Percentiles rank a stretch among this genome's conserved stretches.
Evolutionary conservation across 1,140 invertebrate species (phyloP).

Genomic region (Rhysida immarginata): DNA sequence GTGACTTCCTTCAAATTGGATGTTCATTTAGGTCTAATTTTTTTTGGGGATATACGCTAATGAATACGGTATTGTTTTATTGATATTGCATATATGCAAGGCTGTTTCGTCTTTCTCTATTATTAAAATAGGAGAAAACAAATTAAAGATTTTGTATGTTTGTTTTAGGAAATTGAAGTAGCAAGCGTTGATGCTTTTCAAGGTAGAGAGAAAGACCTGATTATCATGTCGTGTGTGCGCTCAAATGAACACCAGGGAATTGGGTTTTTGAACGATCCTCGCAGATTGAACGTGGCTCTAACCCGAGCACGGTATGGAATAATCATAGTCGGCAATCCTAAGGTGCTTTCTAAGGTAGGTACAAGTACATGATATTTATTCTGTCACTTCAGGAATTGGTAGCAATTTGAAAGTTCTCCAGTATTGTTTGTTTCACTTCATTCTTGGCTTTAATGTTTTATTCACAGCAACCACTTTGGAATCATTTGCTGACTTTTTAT

Average conservation of each 20-base stretch:
- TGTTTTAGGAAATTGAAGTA: slow-evolving; percentile 75
- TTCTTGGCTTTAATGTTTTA: slow-evolving; percentile 1
- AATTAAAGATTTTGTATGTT: not conserved
- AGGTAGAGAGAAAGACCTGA: slow-evolving; percentile 92
- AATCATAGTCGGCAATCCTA: slow-evolving; percentile 98
- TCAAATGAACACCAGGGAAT: slow-evolving; percentile 87
- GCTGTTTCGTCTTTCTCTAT: too few relatives aligned
- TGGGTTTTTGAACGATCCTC: slow-evolving; percentile 90
- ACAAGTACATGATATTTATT: too few relatives aligned
- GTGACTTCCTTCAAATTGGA: too few relatives aligned
- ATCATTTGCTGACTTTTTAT: slow-evolving; percentile 92
- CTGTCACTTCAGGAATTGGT: not conserved
- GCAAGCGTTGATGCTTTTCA: slow-evolving; percentile 97
- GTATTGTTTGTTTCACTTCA: not conserved
- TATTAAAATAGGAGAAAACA: too few relatives aligned
- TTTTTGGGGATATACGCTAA: too few relatives aligned
- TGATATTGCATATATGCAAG: too few relatives aligned
- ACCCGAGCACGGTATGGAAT: slow-evolving; percentile 96
- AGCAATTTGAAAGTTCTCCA: not conserved
- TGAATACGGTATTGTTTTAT: not conserved
- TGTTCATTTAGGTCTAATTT: too few relatives aligned
- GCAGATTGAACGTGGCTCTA: slow-evolving; percentile 92
- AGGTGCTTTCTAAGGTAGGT: slow-evolving; percentile 77
- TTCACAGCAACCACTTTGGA: slow-evolving; percentile 82
- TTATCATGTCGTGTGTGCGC: slow-evolving; percentile 77